These are phyloP conservation scores for Macrochelys suwanniensis DNA, from an alignment of 2,797 vertebrate species.

Conservation along the genomic window DNA sequence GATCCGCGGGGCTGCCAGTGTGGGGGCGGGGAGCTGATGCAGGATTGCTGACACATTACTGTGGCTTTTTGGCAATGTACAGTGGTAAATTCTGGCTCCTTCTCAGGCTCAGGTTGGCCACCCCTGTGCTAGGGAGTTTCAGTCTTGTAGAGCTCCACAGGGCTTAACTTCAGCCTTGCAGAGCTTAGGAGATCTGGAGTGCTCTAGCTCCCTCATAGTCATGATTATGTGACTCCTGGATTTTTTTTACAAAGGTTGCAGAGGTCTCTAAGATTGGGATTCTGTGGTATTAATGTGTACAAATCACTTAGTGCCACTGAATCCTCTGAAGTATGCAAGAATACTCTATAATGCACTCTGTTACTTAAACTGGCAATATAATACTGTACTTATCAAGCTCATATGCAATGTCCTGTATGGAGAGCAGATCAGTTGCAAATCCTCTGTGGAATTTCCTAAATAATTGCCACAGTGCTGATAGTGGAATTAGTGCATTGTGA, in stretches of 20 bases:
- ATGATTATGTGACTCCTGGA: accelerated
- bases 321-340: neutral
- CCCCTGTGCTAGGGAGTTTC: neutral
- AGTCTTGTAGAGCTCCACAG: neutral
- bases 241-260: neutral
- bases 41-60: no score
- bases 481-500: neutral
- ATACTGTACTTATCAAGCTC: neutral
- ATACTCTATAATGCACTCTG: neutral
- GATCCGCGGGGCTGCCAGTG: no score
- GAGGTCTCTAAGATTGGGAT: neutral
- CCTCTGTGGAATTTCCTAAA: neutral
- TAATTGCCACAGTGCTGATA: neutral
- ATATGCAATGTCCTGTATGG: neutral
- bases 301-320: neutral
- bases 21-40: no score
- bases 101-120: no score
- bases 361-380: neutral
- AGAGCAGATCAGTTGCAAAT: neutral
- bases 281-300: accelerated
- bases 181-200: neutral
- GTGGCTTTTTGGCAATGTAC: no score
- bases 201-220: neutral
- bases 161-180: neutral
- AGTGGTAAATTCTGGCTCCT: no score